Conservation (phyloP, 2,888 invertebrate genomes). For the Malachius bipustulatus region DNA sequence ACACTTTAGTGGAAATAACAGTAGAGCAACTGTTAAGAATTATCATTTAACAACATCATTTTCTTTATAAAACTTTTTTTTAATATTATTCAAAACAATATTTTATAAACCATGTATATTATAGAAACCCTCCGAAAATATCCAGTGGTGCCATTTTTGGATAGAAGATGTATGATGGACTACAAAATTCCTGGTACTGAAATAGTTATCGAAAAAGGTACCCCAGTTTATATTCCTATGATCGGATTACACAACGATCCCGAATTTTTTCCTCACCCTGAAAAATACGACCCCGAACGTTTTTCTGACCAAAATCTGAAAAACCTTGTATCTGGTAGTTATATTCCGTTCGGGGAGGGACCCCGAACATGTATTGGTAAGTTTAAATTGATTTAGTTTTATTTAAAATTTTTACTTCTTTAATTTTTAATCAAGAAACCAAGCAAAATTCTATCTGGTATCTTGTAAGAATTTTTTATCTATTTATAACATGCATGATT, state of each 20-base stretch:
- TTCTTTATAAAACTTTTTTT: too few species aligned
- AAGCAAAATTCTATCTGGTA: neutral
- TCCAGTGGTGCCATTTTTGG: constrained; percentile 27
- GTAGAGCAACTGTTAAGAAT: too few species aligned
- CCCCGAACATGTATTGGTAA: constrained; percentile 16
- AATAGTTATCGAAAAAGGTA: constrained; percentile 27
- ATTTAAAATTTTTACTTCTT: neutral
- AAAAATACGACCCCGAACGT: constrained; percentile 33
- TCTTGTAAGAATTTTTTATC: too few species aligned
- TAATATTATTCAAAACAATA: too few species aligned
- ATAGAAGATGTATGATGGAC: constrained; percentile 21
- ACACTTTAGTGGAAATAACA: too few species aligned
- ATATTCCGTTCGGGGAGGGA: constrained; percentile 14
- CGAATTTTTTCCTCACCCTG: constrained; percentile 30
- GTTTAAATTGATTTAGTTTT: constrained; percentile 2
- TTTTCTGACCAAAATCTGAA: constrained; percentile 25
- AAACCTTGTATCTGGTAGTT: constrained; percentile 3
- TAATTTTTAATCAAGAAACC: neutral
- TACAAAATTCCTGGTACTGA: constrained; percentile 21
- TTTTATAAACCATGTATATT: too few species aligned
- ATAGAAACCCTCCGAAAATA: constrained; percentile 28
- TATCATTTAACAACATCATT: too few species aligned
- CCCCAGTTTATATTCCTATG: constrained; percentile 27
- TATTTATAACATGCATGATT: too few species aligned
- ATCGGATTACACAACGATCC: constrained; percentile 30